Base-by-base conservation (phyloP, 1,140 invertebrate genomes). In the Heliconius eleuchia region DNA sequence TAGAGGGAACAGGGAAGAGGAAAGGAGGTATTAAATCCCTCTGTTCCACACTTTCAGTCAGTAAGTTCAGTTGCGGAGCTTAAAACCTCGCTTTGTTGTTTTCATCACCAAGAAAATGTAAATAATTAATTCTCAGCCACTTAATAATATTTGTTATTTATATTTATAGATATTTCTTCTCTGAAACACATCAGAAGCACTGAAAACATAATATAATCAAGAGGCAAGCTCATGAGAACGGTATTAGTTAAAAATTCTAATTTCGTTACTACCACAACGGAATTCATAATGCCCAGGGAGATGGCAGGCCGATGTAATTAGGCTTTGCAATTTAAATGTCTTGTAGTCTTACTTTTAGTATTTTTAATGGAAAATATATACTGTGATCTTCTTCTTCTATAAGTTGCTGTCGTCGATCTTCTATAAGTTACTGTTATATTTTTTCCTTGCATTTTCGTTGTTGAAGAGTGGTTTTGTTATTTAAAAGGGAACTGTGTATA, bases 281-380 rank as follows among this genome's bases (percentile, higher is more conserved):
- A 72, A 72, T 72, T 39, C 37, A 42, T 72, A 72, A 72, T 72
- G 9, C 37, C 71, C 71, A n/a, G 71, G 71, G 71, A 72, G 71
- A 72, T 42, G 37, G 71, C 71, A 30, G 60, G 60, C 7, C 71
- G 19, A 37, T 72, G 71, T 72, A 72, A 72, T 72, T 72, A 72
- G 37, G 71, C 71, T 72, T 72, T 72, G 71, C 71, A 72, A 72
- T 72, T 72, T 72, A 72, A 72, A 72, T 72, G 27, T 66, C 60
- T 66, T 66, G 60, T 66, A 66, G 11, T 66, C 27, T 66, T 30
- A 66, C 60, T 66, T 66, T 66, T 66, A 30, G 60, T 66, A 66
- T 66, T 66, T 66, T 66, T 16, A 66, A 66, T 66, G 60, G 60
- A 66, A 66, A 30, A 27, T 66, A 6, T 66, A 30, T 27, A 16